phyloP scores from a whole-genome alignment of 1,140 invertebrate genomes.

The Hormaphis cornu region DNA sequence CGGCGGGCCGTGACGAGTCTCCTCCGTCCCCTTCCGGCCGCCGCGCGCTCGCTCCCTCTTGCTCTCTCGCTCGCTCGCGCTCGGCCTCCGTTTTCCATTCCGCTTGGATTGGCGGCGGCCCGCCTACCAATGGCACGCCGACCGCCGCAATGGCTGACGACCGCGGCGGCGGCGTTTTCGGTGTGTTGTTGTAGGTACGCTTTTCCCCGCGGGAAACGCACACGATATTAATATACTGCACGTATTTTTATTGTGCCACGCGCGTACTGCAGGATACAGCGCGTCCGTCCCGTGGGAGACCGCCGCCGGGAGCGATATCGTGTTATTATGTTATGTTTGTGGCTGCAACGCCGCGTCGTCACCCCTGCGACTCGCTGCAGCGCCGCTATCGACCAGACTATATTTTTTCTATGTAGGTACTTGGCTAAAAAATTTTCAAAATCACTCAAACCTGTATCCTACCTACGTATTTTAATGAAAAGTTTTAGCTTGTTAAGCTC shows the following conservation, averaged over 20 bases:
- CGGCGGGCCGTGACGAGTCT: background rate
- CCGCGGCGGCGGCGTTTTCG: background rate
- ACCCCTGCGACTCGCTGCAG: too few relatives aligned
- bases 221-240: too few relatives aligned
- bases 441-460: too few relatives aligned
- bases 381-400: too few relatives aligned
- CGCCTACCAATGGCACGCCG: conserved; percentile 14
- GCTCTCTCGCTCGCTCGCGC: background rate
- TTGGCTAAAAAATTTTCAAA: too few relatives aligned
- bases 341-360: too few relatives aligned
- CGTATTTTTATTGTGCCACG: too few relatives aligned
- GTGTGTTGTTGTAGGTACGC: background rate
- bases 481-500: too few relatives aligned
- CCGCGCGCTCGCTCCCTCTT: background rate
- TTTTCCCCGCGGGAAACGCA: background rate
- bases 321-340: too few relatives aligned
- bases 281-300: conserved; percentile 18
- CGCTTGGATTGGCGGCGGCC: conserved; percentile 25
- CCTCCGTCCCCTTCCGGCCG: background rate
- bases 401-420: too few relatives aligned
- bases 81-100: conserved; percentile 4
- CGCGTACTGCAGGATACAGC: too few relatives aligned
- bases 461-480: too few relatives aligned
- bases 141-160: conserved; percentile 22
- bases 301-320: background rate